A percentile compares a stretch with the other conserved stretches of the same genome.
These are phyloP conservation scores for Rhinolophus ferrumequinum DNA, from an alignment of 2,113 vertebrate species.

Conservation along the genomic window DNA sequence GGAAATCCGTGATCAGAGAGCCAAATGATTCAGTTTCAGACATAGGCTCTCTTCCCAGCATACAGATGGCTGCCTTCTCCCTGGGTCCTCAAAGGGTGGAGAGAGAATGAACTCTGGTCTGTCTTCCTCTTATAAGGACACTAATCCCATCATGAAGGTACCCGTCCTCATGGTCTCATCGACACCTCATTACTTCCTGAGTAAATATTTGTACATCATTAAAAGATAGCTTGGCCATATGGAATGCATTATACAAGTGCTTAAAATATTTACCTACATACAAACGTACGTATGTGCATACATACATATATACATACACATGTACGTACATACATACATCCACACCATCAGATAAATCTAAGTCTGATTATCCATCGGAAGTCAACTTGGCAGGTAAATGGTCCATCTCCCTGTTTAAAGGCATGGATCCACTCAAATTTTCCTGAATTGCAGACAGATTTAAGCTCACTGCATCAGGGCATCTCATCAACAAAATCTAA, in stretches of 20 bases:
- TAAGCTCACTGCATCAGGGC: background rate
- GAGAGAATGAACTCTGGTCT: background rate
- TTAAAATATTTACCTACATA: background rate
- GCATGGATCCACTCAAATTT: background rate
- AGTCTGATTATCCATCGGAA: background rate
- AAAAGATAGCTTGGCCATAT: background rate
- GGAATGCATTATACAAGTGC: background rate
- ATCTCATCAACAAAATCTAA: background rate
- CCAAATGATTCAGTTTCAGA: background rate
- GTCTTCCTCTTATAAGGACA: background rate
- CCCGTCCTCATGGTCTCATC: background rate
- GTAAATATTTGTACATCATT: background rate
- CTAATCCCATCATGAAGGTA: background rate
- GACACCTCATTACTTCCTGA: background rate
- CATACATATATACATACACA: background rate
- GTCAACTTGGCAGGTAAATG: background rate
- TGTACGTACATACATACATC: fast-evolving
- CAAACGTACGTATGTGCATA: too few species aligned
- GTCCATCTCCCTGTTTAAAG: background rate
- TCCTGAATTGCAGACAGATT: background rate
- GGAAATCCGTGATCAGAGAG: background rate
- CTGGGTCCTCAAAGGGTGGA: background rate
- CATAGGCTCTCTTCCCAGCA: background rate
- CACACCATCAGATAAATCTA: background rate
- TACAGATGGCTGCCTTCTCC: background rate